Conservation (phyloP, 2,797 vertebrate species). For the Schizothorax lantsangensis region DNA sequence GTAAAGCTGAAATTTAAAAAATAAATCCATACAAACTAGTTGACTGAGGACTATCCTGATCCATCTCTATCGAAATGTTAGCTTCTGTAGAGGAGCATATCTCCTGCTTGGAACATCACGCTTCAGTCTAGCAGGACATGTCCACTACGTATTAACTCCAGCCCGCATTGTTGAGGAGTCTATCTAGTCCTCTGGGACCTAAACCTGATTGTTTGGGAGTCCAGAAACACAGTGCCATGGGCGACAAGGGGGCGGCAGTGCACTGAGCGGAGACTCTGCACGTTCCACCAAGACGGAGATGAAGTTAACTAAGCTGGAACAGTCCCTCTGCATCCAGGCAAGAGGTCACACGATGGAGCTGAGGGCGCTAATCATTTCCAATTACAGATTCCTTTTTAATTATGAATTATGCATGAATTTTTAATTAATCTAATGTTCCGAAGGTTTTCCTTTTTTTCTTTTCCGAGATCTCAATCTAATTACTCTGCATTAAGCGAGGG, state of each 20-base stretch:
- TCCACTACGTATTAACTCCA: constrained; percentile 66
- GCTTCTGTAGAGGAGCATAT: neutral
- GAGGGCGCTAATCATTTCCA: constrained; percentile 83
- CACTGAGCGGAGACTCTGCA: neutral
- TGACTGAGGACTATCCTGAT: neutral
- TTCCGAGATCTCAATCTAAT: constrained; percentile 84
- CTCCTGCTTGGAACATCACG: constrained; percentile 21
- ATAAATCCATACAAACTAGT: neutral
- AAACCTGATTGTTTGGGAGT: constrained; percentile 75
- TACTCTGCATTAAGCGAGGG: constrained; percentile 80
- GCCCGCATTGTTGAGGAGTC: constrained; percentile 73
- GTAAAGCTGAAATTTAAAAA: neutral
- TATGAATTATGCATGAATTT: constrained; percentile 89
- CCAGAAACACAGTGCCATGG: constrained; percentile 73
- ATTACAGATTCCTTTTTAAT: constrained; percentile 87
- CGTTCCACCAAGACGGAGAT: constrained; percentile 50
- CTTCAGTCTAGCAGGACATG: constrained; percentile 75
- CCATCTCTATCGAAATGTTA: neutral
- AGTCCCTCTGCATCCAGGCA: constrained; percentile 67
- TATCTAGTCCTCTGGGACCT: constrained; percentile 74
- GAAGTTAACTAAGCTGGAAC: constrained; percentile 76
- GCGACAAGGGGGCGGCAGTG: constrained; percentile 67
- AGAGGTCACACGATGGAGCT: constrained; percentile 77
- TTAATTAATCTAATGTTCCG: constrained; percentile 88
- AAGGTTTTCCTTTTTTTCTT: constrained; percentile 70